Evolutionary conservation across 2,888 invertebrate species (phyloP).

Genomic region (Crematogaster levior): DNA sequence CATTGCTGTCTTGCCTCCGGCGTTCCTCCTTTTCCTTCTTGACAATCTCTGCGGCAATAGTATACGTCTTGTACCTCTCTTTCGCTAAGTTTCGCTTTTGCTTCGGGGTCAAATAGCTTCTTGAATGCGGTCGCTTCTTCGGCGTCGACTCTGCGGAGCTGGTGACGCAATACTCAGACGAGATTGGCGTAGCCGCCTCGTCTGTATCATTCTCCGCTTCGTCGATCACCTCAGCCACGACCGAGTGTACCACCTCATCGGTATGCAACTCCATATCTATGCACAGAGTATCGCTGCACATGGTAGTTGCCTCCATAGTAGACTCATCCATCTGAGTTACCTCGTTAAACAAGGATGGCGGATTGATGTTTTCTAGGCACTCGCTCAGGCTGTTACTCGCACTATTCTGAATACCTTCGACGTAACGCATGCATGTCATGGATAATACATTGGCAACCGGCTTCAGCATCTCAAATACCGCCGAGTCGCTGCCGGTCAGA

Average conservation of each 20-base stretch:
- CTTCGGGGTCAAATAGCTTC: slow-evolving; percentile 89
- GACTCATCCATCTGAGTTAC: slow-evolving; percentile 88
- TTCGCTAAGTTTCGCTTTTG: slow-evolving; percentile 91
- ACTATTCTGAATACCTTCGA: slow-evolving; percentile 82
- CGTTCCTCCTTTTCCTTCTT: slow-evolving; percentile 85
- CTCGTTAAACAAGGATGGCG: slow-evolving; percentile 91
- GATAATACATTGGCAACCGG: slow-evolving; percentile 87
- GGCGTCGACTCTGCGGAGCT: slow-evolving; percentile 92
- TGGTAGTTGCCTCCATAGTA: slow-evolving; percentile 81
- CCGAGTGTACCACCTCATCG: slow-evolving; percentile 74
- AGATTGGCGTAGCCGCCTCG: slow-evolving; percentile 88
- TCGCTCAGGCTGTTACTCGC: slow-evolving; percentile 87
- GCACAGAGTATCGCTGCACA: slow-evolving; percentile 86
- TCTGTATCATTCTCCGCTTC: slow-evolving; percentile 88
- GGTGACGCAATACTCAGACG: slow-evolving; percentile 89
- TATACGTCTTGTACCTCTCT: slow-evolving; percentile 94
- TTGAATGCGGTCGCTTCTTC: slow-evolving; percentile 87
- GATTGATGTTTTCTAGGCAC: slow-evolving; percentile 89
- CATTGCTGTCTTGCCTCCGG: slow-evolving; percentile 72
- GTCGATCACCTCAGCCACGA: slow-evolving; percentile 66
- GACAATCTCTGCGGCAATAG: slow-evolving; percentile 89
- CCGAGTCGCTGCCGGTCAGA: slow-evolving; percentile 79
- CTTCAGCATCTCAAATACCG: slow-evolving; percentile 88
- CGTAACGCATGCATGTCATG: slow-evolving; percentile 83
- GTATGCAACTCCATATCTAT: slow-evolving; percentile 87